A percentile compares a stretch with the other conserved stretches of the same genome.
Conservation (phyloP, 2,888 invertebrate genomes). For the Xanthostigma xanthostigma region DNA sequence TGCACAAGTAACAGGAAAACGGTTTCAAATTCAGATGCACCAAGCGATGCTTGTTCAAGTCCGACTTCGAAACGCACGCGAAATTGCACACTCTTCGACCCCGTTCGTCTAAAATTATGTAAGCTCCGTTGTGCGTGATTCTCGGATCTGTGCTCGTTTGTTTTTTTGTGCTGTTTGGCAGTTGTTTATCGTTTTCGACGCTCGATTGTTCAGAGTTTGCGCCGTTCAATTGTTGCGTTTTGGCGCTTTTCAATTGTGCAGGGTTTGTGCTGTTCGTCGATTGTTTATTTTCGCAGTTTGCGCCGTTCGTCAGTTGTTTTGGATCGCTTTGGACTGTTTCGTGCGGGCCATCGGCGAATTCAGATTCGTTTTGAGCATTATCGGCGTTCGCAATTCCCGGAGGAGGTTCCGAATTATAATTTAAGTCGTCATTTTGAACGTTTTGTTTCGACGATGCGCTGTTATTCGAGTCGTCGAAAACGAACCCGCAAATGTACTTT, state of each 20-base stretch:
- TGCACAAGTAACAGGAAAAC: background rate
- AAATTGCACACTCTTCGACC: conserved; percentile 1
- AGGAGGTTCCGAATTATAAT: no score
- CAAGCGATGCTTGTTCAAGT: background rate
- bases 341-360: no score
- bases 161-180: background rate
- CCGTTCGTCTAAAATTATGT: background rate
- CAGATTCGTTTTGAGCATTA: no score
- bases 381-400: no score
- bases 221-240: no score
- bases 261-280: no score
- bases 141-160: background rate
- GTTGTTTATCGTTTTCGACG: background rate
- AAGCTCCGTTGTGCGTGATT: background rate
- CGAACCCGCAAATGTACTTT: conserved; percentile 1
- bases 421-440: background rate
- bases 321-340: no score
- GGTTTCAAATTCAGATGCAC: background rate
- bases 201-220: background rate
- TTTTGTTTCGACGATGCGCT: no score
- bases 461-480: background rate
- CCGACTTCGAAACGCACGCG: conserved; percentile 2
- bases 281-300: no score
- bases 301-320: no score
- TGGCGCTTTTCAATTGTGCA: no score